Base-by-base conservation (phyloP, 2,888 invertebrate species). In the Acronicta aceris region DNA sequence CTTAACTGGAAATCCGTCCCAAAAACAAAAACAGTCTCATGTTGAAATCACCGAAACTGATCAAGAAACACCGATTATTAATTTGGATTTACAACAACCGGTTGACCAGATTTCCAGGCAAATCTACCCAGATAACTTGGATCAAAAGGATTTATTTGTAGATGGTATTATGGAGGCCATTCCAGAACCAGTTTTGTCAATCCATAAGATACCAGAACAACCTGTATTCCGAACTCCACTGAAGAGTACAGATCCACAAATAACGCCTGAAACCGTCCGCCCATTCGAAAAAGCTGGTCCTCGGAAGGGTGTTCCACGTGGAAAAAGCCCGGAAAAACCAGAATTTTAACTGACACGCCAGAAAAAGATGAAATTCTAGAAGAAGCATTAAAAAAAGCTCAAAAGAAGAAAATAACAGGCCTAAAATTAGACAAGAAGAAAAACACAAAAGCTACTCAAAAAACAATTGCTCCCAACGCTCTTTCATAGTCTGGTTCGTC, bases 281-380 rank as follows among this genome's bases (percentile, higher is more conserved):
- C 62, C 57, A 45, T 62, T 52, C 52, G 47, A 12, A 41, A 62
- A 62, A 57, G 61, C 61, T 40, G 57, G 17, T 42, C 57, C 53
- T 36, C 40, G 62, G 53, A 57, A 63, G 30, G 41, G 45, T 41
- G 46, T 17, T 27, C 49, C 38, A 56, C 42, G 59, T 36, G 61
- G 58, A 61, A 59, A 38, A 66, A 66, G 38, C 55, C 61, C 21
- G 59, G 59, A 21, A 57, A 30, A 47, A 67, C 49, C 4, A 67
- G 54, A 63, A 60, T 63, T 30, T 54, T 63, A 16, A 54, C 52
- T 13, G 60, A 65, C 21, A 50, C 43, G 25, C 61, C 47, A 30
- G 56, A 61, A 41, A 61, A 61, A 56, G n/a, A 48, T 13, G 40
- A 40, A 2, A 57, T 62, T 41, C 33, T 43, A 27, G 30, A 30